Base-by-base conservation (phyloP, 2,888 invertebrate genomes). In the Eupithecia exiguata region DNA sequence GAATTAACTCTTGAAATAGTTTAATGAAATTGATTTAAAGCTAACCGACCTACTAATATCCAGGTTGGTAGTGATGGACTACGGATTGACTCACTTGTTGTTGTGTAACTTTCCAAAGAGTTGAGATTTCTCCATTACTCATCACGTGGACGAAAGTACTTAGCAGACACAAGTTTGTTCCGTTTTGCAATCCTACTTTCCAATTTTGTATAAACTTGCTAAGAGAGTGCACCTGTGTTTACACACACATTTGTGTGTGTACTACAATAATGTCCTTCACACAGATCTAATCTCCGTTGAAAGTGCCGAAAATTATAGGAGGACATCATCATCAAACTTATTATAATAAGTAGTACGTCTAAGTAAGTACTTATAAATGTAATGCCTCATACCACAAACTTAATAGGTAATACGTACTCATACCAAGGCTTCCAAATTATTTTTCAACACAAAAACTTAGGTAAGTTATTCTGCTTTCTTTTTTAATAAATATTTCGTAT, bases 71-170 rank as follows among this genome's bases (percentile, higher is more conserved):
- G 30, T 18, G 36, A 35, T 66, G 40, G 21, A 21, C 40, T 40
- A 43, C 40, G 21, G 61, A 21, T 65, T 40, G 40, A 66, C 40
- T 66, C 66, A 66, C 25, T 21, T 40, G 7, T 10, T 72, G 36
- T 78, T 78, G 73, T 75, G 77, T 69, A 79, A 80, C 76, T 77
- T 73, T 73, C 69, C 35, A 73, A 72, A 71, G 53, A 72, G 69
- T 76, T 70, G 61, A 71, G 79, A 78, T 79, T 77, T 78, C 79
- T 67, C 78, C 74, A 72, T 80, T 80, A 79, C 79, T 80, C 80
- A 80, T 73, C 70, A 70, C 69, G 74, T 76, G 76, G 71, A 74
- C 77, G 76, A 75, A 77, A 71, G 72, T 70, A 40, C 38, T 68
- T 70, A 49, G 36, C 63, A 65, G 38, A 75, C 74, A 77, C 69